A percentile compares a stretch with the other conserved stretches of the same genome.
Evolutionary conservation across 2,888 invertebrate species (phyloP).

Genomic region (Linyphia triangularis): DNA sequence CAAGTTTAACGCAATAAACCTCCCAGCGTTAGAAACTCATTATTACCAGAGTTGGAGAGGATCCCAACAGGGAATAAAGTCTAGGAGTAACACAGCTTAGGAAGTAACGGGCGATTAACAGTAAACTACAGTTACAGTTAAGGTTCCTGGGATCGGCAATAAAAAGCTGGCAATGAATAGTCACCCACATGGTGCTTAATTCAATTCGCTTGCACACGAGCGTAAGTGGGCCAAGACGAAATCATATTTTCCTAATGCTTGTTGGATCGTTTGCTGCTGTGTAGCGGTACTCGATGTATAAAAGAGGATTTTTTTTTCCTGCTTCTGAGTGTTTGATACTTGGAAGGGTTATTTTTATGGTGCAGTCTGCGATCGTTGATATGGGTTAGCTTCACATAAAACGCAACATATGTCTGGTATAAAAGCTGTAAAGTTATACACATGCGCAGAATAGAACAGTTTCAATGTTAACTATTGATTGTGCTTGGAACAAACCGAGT

Average conservation of each 20-base stretch:
- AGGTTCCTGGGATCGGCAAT: conserved; percentile 23
- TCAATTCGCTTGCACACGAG: background rate
- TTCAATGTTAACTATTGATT: too few relatives aligned
- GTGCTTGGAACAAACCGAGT: too few relatives aligned
- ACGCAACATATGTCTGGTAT: too few relatives aligned
- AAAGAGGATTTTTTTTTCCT: background rate
- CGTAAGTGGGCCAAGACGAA: background rate
- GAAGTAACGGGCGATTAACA: conserved; percentile 32
- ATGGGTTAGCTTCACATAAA: too few relatives aligned
- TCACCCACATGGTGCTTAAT: background rate
- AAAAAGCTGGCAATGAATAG: conserved; percentile 40
- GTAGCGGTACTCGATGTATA: background rate
- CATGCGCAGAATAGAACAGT: too few relatives aligned
- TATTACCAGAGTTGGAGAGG: background rate
- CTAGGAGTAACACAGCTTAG: background rate
- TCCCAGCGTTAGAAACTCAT: background rate
- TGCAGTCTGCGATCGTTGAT: too few relatives aligned
- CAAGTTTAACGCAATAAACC: conserved; percentile 7
- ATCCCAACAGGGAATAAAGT: background rate
- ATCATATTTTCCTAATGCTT: background rate
- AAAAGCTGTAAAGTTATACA: too few relatives aligned
- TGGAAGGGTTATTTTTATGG: too few relatives aligned
- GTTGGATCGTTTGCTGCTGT: background rate
- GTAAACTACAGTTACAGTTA: conserved; percentile 31
- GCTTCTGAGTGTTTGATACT: background rate